phyloP scores from a whole-genome alignment of 2,797 vertebrate genomes.

The Tragopan temminckii region DNA sequence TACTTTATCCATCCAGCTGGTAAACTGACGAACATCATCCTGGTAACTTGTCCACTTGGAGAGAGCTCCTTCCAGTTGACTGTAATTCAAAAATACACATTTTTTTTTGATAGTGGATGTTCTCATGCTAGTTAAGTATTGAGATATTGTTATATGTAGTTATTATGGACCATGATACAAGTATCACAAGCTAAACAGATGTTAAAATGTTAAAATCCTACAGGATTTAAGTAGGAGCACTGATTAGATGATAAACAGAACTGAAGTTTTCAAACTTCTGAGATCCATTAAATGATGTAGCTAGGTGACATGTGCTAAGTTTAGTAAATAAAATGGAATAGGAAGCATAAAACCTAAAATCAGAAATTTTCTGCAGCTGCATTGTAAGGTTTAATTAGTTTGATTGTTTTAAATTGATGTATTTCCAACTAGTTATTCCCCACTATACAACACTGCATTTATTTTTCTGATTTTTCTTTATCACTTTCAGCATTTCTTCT shows the following conservation, averaged over 20 bases:
- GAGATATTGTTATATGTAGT: not conserved
- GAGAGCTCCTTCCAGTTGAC: slow-evolving; percentile 94
- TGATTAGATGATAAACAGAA: not conserved
- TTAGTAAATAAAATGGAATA: not conserved
- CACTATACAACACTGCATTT: not conserved
- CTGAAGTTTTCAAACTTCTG: not conserved
- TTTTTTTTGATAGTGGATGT: not conserved
- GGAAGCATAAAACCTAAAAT: not conserved
- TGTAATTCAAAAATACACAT: slow-evolving; percentile 71
- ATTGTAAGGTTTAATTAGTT: not conserved
- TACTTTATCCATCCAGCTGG: slow-evolving; percentile 92
- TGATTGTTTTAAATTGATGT: not conserved
- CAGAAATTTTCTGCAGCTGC: not conserved
- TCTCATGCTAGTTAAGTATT: not conserved
- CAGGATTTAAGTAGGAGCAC: not conserved
- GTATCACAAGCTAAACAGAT: not conserved
- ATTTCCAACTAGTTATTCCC: not conserved
- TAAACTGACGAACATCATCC: slow-evolving; percentile 94
- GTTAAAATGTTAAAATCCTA: not conserved
- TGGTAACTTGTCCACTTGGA: slow-evolving; percentile 98
- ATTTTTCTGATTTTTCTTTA: not conserved
- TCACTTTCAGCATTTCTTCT: not conserved
- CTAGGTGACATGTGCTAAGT: not conserved
- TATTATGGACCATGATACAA: not conserved
- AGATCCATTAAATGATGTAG: not conserved